Percentiles rank a stretch among this genome's conserved stretches.
Conservation (phyloP, 2,888 invertebrate genomes). For the Synergus itoensis region DNA sequence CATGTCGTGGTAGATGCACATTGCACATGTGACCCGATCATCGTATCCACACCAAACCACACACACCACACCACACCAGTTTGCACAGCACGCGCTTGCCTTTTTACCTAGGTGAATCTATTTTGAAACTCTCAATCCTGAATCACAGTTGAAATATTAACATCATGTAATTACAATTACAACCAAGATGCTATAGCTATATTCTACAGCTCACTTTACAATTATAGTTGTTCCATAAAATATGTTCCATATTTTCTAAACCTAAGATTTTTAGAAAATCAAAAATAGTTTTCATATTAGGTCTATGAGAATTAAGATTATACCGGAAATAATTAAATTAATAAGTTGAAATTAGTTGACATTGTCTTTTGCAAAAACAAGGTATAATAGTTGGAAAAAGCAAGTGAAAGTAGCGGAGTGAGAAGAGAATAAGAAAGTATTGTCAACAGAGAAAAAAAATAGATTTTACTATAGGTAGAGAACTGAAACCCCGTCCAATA, state of each 20-base stretch:
- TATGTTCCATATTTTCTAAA: too few relatives aligned
- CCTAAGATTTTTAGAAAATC: too few relatives aligned
- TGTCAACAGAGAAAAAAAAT: background rate
- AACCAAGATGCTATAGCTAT: too few relatives aligned
- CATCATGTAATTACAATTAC: background rate
- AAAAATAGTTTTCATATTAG: too few relatives aligned
- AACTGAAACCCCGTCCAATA: background rate
- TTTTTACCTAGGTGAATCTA: background rate
- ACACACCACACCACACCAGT: background rate
- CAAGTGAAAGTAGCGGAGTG: conserved; percentile 9
- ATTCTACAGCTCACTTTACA: too few relatives aligned
- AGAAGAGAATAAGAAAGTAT: conserved; percentile 18
- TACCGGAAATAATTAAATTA: too few relatives aligned
- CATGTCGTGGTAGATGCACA: background rate
- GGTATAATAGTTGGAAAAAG: background rate
- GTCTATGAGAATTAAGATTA: too few relatives aligned
- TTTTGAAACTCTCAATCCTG: background rate
- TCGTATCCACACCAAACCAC: background rate
- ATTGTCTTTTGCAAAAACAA: background rate
- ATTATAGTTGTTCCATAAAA: too few relatives aligned
- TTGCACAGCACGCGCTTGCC: background rate
- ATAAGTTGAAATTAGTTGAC: too few relatives aligned
- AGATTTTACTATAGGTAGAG: background rate
- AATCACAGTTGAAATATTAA: background rate
- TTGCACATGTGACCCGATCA: background rate